Evolutionary conservation across 1,140 invertebrate genomes (phyloP), one percentile per base, ranked within the genome.

Genomic region (Heliconius melpomene): DNA sequence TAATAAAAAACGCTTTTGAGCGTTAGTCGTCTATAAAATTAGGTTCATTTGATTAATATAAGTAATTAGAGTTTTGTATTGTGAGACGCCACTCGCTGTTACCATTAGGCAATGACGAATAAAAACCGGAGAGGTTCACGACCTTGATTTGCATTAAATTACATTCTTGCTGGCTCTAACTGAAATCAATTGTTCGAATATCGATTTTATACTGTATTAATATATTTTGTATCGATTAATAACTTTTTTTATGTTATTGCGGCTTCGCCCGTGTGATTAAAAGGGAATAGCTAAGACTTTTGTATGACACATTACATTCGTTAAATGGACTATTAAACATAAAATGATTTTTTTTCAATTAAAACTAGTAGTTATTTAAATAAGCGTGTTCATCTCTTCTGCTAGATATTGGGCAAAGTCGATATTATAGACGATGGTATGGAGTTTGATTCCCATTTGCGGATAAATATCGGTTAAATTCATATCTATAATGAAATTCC

Each of bases 61-160:
- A 76, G 32, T 57, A 79, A 57, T 38, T 72, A 75, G 18, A 54
- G 26, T 38, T 71, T 72, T 23, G 20, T 73, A 72, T 66, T 36
- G 74, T 57, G 57, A 78, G 57, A 57, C 54, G 60, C 60, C 26
- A 66, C 26, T 52, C 60, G 73, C 66, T 77, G 18, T 38, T 66
- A 66, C 60, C 60, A 46, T 77, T 77, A 54, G 71, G 71, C 50
- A 77, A 77, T 77, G 75, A 80, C 72, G 40, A 20, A 38, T 77
- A 75, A 50, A 77, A 52, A 77, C 66, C 54, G 40, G 38, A 81
- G 75, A 81, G 75, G 82, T 84, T 85, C 82, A 79, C 74, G 80
- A 87, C 85, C 85, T 83, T 82, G 72, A 79, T 83, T 84, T 81
- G 78, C 84, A 85, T 85, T 82, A 84, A 81, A 84, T 70, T 46